Evolutionary conservation across 2,797 vertebrate genomes (phyloP), one percentile per base, ranked within the genome.

Genomic region (Botia almorhae): DNA sequence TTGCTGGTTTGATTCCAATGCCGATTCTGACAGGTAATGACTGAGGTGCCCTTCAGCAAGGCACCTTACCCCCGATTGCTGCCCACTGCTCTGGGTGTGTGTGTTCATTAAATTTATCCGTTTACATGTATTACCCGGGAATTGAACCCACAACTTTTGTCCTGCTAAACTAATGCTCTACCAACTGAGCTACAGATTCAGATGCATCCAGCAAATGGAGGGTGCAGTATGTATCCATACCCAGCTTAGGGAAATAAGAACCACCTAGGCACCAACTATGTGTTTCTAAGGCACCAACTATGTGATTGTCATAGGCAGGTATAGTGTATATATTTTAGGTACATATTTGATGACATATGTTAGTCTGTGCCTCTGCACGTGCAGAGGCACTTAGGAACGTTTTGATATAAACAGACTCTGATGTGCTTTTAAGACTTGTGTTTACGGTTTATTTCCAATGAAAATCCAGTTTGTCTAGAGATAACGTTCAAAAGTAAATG

Each of bases 171-270:
- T 4, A 29, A 29, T 29, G 29, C 29, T 29, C 29, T 29, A 29
- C 29, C 29, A 29, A 29, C 4, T 29, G 29, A 29, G 29, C 29
- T 4, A 29, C 29, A 29, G 1, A 29, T 29, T 4, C 29, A 29
- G 14, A 13, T 23, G 56, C 3, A 12, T 4, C 19, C 53, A 23
- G 8, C 19, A 58, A 58, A 58, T 29, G 4, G 23, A 39, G 78
- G 76, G 72, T 83, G 81, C 2, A 61, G 16, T 70, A 16, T 10
- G 43, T 58, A 26, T 7, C 65, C 63, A 21, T 58, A n/a, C 58
- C 12, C 19, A 10, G 2, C 8, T 17, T 19, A 2, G 12, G 17
- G 26, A 29, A 19, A 19, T 11, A 60, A 26, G 21, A 26, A 14
- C 4, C 0, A n/a, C n/a, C n/a, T n/a, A n/a, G n/a, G n/a, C n/a